A percentile compares a stretch with the other conserved stretches of the same genome.
Conservation (phyloP, 1,140 invertebrate species). For the Doryteuthis pealeii region DNA sequence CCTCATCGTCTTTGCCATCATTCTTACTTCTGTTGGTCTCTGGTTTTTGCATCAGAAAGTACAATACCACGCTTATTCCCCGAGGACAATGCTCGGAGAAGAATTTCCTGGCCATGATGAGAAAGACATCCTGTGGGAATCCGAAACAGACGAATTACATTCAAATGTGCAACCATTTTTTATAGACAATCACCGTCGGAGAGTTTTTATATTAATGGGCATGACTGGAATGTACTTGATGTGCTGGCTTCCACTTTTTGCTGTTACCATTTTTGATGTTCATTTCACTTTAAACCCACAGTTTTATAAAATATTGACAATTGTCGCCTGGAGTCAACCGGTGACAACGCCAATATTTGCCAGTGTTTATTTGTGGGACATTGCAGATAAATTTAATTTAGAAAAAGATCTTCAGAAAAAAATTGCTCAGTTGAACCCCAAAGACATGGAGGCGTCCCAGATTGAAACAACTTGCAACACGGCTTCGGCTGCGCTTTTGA, state of each 20-base stretch:
- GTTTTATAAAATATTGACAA: constrained; percentile 43
- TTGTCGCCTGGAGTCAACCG: constrained; percentile 60
- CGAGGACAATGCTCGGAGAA: background rate
- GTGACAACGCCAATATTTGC: constrained; percentile 47
- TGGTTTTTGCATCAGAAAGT: constrained; percentile 82
- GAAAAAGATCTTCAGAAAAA: constrained; percentile 33
- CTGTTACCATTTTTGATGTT: constrained; percentile 71
- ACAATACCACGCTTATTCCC: constrained; percentile 10
- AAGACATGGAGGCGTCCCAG: background rate
- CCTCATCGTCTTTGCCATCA: constrained; percentile 83
- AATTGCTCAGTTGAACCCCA: constrained; percentile 24
- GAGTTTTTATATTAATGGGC: constrained; percentile 54
- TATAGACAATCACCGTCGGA: constrained; percentile 33
- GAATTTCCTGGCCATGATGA: constrained; percentile 34
- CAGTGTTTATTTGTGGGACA: constrained; percentile 50
- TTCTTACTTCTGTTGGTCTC: constrained; percentile 80
- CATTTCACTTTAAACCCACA: constrained; percentile 33
- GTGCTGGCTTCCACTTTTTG: constrained; percentile 86
- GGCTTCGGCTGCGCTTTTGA: background rate
- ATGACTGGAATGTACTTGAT: constrained; percentile 82
- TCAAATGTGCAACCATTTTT: constrained; percentile 4
- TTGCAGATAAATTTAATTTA: constrained; percentile 27
- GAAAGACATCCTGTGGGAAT: constrained; percentile 21
- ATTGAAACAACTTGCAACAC: background rate
- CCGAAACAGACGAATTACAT: background rate